Base-by-base conservation (phyloP, 2,797 vertebrate genomes). In the Bovichtus variegatus region DNA sequence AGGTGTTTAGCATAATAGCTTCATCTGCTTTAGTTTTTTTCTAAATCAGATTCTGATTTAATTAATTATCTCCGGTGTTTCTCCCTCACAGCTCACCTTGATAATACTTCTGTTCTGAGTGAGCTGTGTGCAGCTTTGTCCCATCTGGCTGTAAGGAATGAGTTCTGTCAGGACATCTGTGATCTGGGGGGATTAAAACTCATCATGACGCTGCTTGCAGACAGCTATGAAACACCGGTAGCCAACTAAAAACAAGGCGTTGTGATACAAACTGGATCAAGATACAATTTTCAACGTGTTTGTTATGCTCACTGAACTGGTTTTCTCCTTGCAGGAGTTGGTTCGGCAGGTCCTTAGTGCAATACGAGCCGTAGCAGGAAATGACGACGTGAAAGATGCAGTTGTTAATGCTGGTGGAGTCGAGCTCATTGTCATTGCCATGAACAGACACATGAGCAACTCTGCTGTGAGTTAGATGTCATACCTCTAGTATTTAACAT, bases 141-240 rank as follows among this genome's bases (percentile, higher is more conserved):
- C 4, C 96, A 95, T 38, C 93, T 99, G 82, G 96, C 97, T 0
- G 97, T 99, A 51, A 96, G 98, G 53, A 99, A 99, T 0, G 98
- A 99, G 87, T 99, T 98, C 92, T 99, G 98, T 87, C 97, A 99
- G 90, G 97, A 99, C 54, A 97, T 99, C 2, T 97, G 98, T 58
- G 96, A 98, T 79, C 91, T 99, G 0, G 98, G 98, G 1, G 98
- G 98, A 40, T 87, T 99, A 5, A 93, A 94, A 49, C 88, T 99
- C 18, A 96, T 99, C 85, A 94, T 98, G 86, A 87, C 95, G 0
- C 91, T 98, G 38, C 93, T 99, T 43, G 96, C 96, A 1, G 94
- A 97, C 86, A 95, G 94, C 92, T 96, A 92, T 3, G 96, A 99
- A 71, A 96, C 96, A 75, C 93, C 95, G 96, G 97, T 98, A 93